Conservation (phyloP, 1,140 invertebrate genomes). For the Alviniconcha marisindica region DNA sequence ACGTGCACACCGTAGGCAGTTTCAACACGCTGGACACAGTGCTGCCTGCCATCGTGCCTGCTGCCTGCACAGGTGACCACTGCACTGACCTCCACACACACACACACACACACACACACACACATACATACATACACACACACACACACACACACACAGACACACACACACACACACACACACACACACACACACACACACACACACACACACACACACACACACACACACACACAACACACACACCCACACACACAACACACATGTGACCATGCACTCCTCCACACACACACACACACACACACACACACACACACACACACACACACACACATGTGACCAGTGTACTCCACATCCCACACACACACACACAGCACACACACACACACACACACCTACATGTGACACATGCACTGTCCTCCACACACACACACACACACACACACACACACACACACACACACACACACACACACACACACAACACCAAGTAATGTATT, state of each 20-base stretch:
- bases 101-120: conserved; percentile 1
- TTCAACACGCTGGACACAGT: background rate
- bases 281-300: conserved; percentile 6
- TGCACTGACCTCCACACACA: background rate
- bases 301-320: conserved; percentile 4
- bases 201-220: background rate
- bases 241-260: background rate
- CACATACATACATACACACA: conserved; percentile 6
- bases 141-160: background rate
- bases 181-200: conserved; percentile 18
- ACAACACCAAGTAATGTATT: no score
- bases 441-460: conserved; percentile 18
- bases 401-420: background rate
- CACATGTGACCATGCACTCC: background rate
- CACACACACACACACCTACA: background rate
- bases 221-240: background rate
- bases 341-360: background rate
- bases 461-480: background rate
- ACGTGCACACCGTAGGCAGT: conserved; percentile 25
- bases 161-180: conserved; percentile 9
- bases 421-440: background rate
- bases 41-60: background rate
- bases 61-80: background rate
- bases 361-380: background rate
- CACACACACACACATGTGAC: background rate